A percentile compares a stretch with the other conserved stretches of the same genome.
Conservation (phyloP, 2,888 invertebrate genomes). For the Malachius bipustulatus region DNA sequence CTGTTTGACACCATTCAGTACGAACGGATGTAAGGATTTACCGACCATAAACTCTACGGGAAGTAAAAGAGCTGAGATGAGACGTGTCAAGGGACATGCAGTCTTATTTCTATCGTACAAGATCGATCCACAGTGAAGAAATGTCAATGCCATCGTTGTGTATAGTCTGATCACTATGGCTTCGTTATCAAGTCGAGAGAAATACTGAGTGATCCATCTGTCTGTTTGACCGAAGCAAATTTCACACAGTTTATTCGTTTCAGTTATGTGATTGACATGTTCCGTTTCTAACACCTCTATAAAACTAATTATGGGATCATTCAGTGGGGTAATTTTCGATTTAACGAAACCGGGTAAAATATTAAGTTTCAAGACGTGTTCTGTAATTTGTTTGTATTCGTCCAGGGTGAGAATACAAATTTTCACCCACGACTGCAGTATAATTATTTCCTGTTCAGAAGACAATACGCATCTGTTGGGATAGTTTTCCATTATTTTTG, state of each 20-base stretch:
- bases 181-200: conserved; percentile 26
- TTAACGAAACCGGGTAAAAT: conserved; percentile 21
- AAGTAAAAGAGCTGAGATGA: conserved; percentile 40
- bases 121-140: conserved; percentile 27
- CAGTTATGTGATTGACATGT: conserved; percentile 15
- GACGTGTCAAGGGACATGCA: conserved; percentile 40
- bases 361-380: conserved; percentile 26
- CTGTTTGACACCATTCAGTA: conserved; percentile 38
- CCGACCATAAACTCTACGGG: conserved; percentile 41
- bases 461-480: conserved; percentile 22
- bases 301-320: conserved; percentile 27
- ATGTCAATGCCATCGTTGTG: conserved; percentile 26
- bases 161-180: conserved; percentile 28
- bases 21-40: conserved; percentile 32
- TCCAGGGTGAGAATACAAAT: conserved; percentile 27
- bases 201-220: conserved; percentile 24
- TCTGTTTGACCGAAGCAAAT: conserved; percentile 28
- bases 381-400: conserved; percentile 22
- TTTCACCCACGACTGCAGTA: conserved; percentile 31
- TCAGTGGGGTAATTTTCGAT: conserved; percentile 15
- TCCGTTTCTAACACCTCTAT: conserved; percentile 26
- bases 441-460: conserved; percentile 24
- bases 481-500: conserved; percentile 23
- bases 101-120: conserved; percentile 30
- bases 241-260: conserved; percentile 26